phyloP scores from a whole-genome alignment of 2,888 invertebrate genomes.

The Apamea monoglypha region DNA sequence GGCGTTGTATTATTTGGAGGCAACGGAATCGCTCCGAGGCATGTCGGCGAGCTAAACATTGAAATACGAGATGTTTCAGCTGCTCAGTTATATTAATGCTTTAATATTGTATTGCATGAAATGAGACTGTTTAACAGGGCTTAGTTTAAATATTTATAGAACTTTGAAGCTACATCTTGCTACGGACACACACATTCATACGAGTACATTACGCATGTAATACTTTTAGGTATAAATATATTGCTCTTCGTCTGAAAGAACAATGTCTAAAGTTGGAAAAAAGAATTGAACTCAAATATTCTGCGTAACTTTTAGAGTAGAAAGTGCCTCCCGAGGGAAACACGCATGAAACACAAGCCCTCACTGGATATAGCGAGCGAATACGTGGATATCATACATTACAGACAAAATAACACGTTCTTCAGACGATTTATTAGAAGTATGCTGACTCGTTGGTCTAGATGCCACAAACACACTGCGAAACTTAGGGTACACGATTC shows the following conservation, averaged over 20 bases:
- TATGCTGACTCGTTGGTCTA: neutral
- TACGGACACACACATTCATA: neutral
- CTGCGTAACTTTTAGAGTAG: conserved; percentile 44
- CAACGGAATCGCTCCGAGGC: conserved; percentile 28
- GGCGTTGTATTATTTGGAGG: conserved; percentile 35
- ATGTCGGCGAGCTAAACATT: conserved; percentile 25
- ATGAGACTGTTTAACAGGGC: neutral
- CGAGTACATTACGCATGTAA: neutral
- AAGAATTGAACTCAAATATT: conserved; percentile 38
- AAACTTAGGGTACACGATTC: neutral
- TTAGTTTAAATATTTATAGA: neutral
- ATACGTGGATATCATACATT: conserved; percentile 24
- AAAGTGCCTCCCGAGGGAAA: conserved; percentile 43
- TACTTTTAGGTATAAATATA: conserved; percentile 6
- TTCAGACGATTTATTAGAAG: neutral
- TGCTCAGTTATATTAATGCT: conserved; percentile 17
- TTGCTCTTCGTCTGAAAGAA: conserved; percentile 7
- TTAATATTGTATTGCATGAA: conserved; percentile 21
- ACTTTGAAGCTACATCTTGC: conserved; percentile 1
- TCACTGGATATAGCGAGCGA: neutral
- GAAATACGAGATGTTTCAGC: conserved; percentile 18
- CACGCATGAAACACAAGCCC: conserved; percentile 20
- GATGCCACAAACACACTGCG: no score
- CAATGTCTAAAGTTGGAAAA: conserved; percentile 38
- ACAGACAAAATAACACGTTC: neutral